Conservation (phyloP, 2,888 invertebrate genomes). For the Ornithoptera priamus region DNA sequence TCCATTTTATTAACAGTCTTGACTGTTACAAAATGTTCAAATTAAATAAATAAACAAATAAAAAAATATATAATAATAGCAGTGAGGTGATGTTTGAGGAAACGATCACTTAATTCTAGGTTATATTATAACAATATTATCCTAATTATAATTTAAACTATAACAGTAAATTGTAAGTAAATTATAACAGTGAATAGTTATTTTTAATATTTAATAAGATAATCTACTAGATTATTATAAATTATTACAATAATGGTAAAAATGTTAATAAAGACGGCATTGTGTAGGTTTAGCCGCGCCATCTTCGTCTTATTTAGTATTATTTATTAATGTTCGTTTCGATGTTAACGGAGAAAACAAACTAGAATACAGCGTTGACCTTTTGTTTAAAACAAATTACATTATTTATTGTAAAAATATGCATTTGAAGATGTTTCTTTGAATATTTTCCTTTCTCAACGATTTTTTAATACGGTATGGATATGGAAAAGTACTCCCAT, state of each 20-base stretch:
- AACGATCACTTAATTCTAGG: background rate
- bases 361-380: conserved; percentile 1
- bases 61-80: background rate
- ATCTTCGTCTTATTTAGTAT: conserved; percentile 17
- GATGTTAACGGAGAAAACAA: conserved; percentile 3
- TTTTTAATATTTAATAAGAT: background rate
- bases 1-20: no score
- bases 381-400: conserved; percentile 5
- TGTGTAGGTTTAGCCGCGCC: conserved; percentile 21
- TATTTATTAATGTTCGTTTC: conserved; percentile 20
- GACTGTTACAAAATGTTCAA: no score
- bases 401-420: background rate
- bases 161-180: no score
- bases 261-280: conserved; percentile 15
- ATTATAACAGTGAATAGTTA: background rate
- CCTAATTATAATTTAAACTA: background rate
- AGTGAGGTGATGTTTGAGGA: background rate
- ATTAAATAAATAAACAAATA: background rate
- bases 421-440: background rate
- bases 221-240: background rate
- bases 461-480: no score
- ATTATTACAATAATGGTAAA: background rate
- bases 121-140: background rate
- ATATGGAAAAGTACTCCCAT: no score
- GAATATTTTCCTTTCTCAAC: no score